Conservation (phyloP, 1,140 invertebrate species). For the Neodiprion pinetum region DNA sequence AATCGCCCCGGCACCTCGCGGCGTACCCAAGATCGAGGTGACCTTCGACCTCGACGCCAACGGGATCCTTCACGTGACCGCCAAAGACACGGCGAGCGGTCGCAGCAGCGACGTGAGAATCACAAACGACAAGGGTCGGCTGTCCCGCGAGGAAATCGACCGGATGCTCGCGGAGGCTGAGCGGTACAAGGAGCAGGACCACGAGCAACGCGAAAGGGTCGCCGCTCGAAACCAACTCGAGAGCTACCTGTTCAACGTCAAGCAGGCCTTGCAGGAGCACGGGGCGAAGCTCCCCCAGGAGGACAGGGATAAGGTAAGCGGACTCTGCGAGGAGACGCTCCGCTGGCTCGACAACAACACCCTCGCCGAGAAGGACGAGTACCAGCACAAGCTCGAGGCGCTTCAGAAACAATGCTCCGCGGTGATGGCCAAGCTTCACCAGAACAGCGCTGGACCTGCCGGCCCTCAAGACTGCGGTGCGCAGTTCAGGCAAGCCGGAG, state of each 20-base stretch:
- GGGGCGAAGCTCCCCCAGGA: slow-evolving; percentile 44
- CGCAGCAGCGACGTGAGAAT: slow-evolving; percentile 64
- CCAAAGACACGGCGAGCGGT: slow-evolving; percentile 62
- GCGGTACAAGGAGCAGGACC: slow-evolving; percentile 66
- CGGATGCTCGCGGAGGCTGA: slow-evolving; percentile 76
- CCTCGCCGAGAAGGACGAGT: slow-evolving; percentile 70
- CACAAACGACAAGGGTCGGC: slow-evolving; percentile 66
- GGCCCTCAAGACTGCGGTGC: slow-evolving; percentile 26
- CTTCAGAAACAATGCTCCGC: slow-evolving; percentile 62
- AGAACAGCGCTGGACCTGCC: slow-evolving; percentile 37
- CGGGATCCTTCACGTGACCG: slow-evolving; percentile 70
- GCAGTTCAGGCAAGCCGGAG: slow-evolving; percentile 15
- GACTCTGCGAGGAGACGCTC: slow-evolving; percentile 56
- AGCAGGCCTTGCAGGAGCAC: slow-evolving; percentile 60
- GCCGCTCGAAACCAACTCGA: slow-evolving; percentile 73
- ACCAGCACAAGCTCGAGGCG: slow-evolving; percentile 66
- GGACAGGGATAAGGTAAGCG: slow-evolving; percentile 46
- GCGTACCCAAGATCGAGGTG: slow-evolving; percentile 72
- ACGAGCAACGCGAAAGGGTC: slow-evolving; percentile 66
- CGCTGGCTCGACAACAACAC: slow-evolving; percentile 72
- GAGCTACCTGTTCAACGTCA: slow-evolving; percentile 75
- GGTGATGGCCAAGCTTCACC: slow-evolving; percentile 64
- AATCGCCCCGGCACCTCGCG: slow-evolving; percentile 63
- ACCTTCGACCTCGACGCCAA: slow-evolving; percentile 74
- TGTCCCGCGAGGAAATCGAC: slow-evolving; percentile 66